Evolutionary conservation across 2,113 vertebrate species (phyloP), one percentile per base, ranked within the genome.

Genomic region (Hypomesus transpacificus): DNA sequence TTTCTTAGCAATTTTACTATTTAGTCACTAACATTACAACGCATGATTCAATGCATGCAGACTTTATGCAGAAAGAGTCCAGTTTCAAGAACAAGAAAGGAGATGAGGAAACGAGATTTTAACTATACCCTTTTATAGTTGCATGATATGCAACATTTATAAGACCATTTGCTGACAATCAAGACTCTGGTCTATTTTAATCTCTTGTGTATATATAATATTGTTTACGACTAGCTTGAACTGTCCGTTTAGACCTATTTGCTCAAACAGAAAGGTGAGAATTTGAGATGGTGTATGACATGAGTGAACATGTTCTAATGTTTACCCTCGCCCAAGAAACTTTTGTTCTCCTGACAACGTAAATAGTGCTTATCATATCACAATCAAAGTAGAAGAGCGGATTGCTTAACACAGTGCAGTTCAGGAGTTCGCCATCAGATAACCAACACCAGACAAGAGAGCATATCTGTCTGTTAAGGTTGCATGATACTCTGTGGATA

Each of bases 291-390:
- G 70, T 74, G 14, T 65, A 21, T 18, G 76, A 78, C 86, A 68
- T 85, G 86, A 86, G 67, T 20, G 57, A 79, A 76, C 81, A 73
- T 79, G 82, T 22, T 75, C 22, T 22, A 28, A 26, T 79, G 78
- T 74, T 79, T 72, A 62, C n/a, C 24, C 39, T 77, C 26, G 68
- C 72, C 75, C 68, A 76, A 18, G 57, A 69, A 73, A 81, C 79
- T 73, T 79, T 80, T 81, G 75, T 85, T 83, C 80, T 75, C 66
- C 24, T 70, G 70, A 78, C 74, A 73, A 66, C 75, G 81, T 75
- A 81, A 82, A 77, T 69, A 80, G 72, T 74, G 65, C 73, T 86
- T 87, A 87, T 83, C 80, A 28, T 68, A 59, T 80, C 81, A 68
- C 67, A 80, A 69, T 83, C 83, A 84, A 75, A 82, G 76, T 56